Conservation (phyloP, 2,797 vertebrate genomes). For the Graptemys geographica region DNA sequence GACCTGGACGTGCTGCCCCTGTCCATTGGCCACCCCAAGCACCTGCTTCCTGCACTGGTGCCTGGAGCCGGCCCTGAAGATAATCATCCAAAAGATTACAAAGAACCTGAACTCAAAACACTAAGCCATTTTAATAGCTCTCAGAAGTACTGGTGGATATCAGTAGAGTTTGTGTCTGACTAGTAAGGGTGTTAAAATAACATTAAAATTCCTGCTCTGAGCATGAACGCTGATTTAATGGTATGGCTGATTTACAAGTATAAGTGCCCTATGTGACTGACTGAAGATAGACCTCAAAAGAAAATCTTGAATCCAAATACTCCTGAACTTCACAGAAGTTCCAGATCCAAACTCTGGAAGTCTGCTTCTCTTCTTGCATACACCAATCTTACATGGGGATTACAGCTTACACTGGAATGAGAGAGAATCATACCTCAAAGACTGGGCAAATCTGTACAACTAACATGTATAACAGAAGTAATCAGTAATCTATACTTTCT, state of each 20-base stretch:
- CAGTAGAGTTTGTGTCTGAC: neutral
- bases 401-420: neutral
- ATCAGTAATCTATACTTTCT: neutral
- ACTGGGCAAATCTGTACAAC: neutral
- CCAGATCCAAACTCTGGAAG: conserved; percentile 1
- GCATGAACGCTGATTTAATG: neutral
- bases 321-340: neutral
- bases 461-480: neutral
- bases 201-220: neutral
- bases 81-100: neutral
- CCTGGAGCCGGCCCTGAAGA: no score
- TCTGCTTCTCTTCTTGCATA: neutral
- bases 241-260: neutral
- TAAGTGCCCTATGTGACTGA: neutral
- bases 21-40: no score
- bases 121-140: neutral
- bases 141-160: neutral
- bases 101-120: neutral
- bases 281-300: neutral
- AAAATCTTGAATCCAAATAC: neutral
- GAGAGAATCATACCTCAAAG: neutral
- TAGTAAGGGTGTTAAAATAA: neutral
- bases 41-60: no score
- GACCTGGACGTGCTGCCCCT: no score
- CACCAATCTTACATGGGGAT: neutral